Base-by-base conservation (phyloP, 2,888 invertebrate genomes). In the Cheilosia vernalis region DNA sequence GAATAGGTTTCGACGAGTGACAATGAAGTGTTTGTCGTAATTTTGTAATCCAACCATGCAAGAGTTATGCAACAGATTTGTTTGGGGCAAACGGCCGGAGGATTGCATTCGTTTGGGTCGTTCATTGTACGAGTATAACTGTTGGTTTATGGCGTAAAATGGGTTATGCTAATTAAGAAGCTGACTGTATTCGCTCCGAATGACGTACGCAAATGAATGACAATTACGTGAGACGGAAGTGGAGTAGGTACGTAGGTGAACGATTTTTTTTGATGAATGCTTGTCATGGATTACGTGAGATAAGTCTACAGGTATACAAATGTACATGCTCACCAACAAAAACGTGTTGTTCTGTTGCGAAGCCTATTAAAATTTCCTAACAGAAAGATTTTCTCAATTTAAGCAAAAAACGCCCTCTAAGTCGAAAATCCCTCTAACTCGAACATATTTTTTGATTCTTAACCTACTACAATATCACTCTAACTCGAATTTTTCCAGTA, bases 21-120 rank as follows among this genome's bases (percentile, higher is more conserved):
- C 33, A 5, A 49, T 33, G 21, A 21, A 73, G 53, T 55, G 42
- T 24, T 37, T 37, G 37, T 37, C 13, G 19, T 55, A n/a, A 51
- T 67, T 73, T 42, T 19, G 60, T 64, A 58, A 64, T 70, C 44
- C 51, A 49, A 53, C 15, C 40, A 42, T 63, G 42, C 27, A 53
- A 67, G 49, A 15, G 5, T 83, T 83, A 69, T 24, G 63, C 19
- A 72, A 83, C 21, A 15, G 21, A 33, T 42, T 40, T 19, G 42
- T 30, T 61, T 37, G 33, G 55, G 44, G 67, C 27, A 21, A 47
- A 64, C 37, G 63, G 55, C 27, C 55, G 21, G 13, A 13, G 4
- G 37, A 37, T 33, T 63, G 73, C 49, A 74, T 21, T 56, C 37
- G 37, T 5, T 47, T 47, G 9, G 21, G 47, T 47, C 2, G 17